Conservation (phyloP, 2,888 invertebrate genomes). For the Habroteleia sp. region DNA sequence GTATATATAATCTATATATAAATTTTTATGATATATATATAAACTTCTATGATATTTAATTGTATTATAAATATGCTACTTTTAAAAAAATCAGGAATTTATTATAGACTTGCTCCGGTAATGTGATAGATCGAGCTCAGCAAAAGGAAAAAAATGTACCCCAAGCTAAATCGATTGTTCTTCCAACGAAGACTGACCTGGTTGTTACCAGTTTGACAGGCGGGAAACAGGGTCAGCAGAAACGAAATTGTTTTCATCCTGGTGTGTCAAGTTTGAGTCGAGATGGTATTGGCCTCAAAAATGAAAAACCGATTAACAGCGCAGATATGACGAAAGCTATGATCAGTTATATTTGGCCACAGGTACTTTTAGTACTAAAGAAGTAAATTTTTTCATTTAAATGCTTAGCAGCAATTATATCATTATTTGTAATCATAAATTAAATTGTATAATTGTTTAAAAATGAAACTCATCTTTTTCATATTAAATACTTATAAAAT, state of each 20-base stretch:
- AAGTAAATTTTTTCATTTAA: too few species aligned
- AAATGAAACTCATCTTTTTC: too few species aligned
- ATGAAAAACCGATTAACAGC: conserved; percentile 84
- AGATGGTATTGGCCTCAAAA: conserved; percentile 85
- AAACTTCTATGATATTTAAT: too few species aligned
- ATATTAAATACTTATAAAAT: too few species aligned
- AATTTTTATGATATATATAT: too few species aligned
- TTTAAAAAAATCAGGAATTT: too few species aligned
- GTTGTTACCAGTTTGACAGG: conserved; percentile 76
- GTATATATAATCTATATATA: too few species aligned
- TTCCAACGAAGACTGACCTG: conserved; percentile 72
- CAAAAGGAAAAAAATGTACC: conserved; percentile 77
- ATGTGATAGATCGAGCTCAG: conserved; percentile 76
- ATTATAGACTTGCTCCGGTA: conserved; percentile 77
- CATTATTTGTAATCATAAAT: too few species aligned
- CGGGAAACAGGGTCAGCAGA: conserved; percentile 81
- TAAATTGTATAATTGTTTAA: too few species aligned
- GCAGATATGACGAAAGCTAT: conserved; percentile 92
- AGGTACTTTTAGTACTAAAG: too few species aligned
- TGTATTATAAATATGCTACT: too few species aligned
- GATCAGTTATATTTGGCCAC: conserved; percentile 97
- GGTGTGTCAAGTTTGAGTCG: conserved; percentile 87
- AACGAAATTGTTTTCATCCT: conserved; percentile 95
- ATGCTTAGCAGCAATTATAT: too few species aligned
- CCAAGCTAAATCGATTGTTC: conserved; percentile 75